Base-by-base conservation (phyloP, 2,113 vertebrate species). In the Rhegmatorhina hoffmannsi region DNA sequence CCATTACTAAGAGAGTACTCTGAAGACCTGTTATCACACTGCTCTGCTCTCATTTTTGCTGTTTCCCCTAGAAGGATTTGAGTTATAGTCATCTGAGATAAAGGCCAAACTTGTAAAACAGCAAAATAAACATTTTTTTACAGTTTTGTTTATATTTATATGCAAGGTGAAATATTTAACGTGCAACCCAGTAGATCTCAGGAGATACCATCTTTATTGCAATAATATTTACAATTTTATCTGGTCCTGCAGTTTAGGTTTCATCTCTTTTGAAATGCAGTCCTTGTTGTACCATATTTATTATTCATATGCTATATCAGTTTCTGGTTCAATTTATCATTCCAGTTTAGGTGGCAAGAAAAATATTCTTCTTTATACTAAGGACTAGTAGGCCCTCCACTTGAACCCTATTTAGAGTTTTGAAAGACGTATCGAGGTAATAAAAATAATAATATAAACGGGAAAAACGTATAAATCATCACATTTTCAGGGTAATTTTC, bases 281-380 rank as follows among this genome's bases (percentile, higher is more conserved):
- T 49, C 50, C 38, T 84, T 70, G 64, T 69, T 94, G 38, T 79
- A 21, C 50, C 24, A 11, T 88, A 43, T 90, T 91, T 96, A 94
- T 84, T 97, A 96, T 87, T 96, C 66, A 67, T 73, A 40, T 23
- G 2, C 49, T 90, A 25, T 63, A 88, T 75, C 60, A 59, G 7
- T 74, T 70, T 89, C 50, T 87, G 34, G 23, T 83, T 87, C 55
- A 64, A 93, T 95, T 92, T 95, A 77, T 94, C 75, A 92, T 78
- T 90, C 17, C 36, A 92, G 13, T 14, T 93, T 43, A 87, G 29
- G 31, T 91, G 80, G 26, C 83, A 76, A 78, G 29, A 82, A 56
- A 85, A 89, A 84, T 66, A 80, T 43, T 87, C 12, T 92, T 94
- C 53, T 58, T 55, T 34, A 83, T 68, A 33, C 25, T 76, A 47